Evolutionary conservation across 2,113 vertebrate genomes (phyloP).

Genomic region (Dipodomys stephensi): DNA sequence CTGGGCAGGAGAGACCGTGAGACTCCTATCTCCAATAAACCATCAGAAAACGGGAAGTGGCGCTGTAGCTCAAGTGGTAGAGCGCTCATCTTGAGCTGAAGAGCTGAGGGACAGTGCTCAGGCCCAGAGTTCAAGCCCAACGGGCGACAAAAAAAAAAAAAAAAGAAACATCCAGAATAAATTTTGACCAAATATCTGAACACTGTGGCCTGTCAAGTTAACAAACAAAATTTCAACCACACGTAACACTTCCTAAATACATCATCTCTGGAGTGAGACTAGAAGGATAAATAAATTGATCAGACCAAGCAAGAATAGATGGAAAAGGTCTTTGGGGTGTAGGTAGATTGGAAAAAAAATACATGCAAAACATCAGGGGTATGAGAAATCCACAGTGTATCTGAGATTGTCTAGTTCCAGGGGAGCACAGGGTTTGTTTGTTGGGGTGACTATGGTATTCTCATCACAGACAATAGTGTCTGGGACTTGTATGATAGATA

Average conservation of each 20-base stretch:
- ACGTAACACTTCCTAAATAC: neutral
- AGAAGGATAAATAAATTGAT: neutral
- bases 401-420: neutral
- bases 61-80: too few relatives aligned
- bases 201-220: neutral
- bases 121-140: too few relatives aligned
- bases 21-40: too few relatives aligned
- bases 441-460: neutral
- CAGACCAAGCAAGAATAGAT: neutral
- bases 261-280: neutral
- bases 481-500: neutral
- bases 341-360: neutral
- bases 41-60: too few relatives aligned
- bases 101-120: too few relatives aligned
- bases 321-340: neutral
- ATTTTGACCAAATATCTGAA: neutral
- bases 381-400: neutral
- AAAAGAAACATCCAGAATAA: slow-evolving; percentile 38
- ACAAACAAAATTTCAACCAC: neutral
- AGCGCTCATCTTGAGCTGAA: too few relatives aligned
- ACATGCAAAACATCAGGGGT: neutral
- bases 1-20: too few relatives aligned
- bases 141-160: too few relatives aligned
- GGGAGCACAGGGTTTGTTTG: neutral
- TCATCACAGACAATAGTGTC: neutral